A percentile compares a stretch with the other conserved stretches of the same genome.
Conservation (phyloP, 2,113 vertebrate species). For the Pipa parva region DNA sequence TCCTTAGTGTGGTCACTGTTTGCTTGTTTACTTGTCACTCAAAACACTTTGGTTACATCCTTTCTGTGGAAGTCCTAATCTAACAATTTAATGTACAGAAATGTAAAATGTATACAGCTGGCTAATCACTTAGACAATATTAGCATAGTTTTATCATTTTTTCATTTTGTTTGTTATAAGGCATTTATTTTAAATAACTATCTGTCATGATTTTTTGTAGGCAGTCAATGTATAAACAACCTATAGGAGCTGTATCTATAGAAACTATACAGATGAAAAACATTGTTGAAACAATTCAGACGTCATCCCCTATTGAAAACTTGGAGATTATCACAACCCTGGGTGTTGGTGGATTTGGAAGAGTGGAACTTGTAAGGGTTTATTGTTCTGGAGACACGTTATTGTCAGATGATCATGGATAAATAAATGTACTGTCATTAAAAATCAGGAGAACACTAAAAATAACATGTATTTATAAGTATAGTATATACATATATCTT, state of each 20-base stretch:
- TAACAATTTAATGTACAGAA: no score
- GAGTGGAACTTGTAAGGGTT: conserved; percentile 88
- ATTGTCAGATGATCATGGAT: background rate
- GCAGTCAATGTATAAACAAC: conserved; percentile 57
- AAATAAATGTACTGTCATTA: background rate
- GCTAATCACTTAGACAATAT: no score
- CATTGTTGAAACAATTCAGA: conserved; percentile 68
- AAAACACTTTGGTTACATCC: no score
- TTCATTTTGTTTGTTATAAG: no score
- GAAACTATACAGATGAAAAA: conserved; percentile 75
- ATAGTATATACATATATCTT: background rate
- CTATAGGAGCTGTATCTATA: conserved; percentile 59
- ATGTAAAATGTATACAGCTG: no score
- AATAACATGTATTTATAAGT: background rate
- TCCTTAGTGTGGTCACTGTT: no score
- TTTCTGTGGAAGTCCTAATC: no score
- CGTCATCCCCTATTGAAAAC: conserved; percentile 71
- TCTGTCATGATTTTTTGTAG: conserved; percentile 47
- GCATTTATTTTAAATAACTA: conserved; percentile 21
- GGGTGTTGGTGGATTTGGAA: conserved; percentile 89
- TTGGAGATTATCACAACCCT: conserved; percentile 84
- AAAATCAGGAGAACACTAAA: no score
- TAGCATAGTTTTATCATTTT: no score
- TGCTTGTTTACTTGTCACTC: no score
- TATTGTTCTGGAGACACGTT: conserved; percentile 57